Evolutionary conservation across 2,113 vertebrate species (phyloP), one percentile per base, ranked within the genome.

Genomic region (Lontra canadensis): DNA sequence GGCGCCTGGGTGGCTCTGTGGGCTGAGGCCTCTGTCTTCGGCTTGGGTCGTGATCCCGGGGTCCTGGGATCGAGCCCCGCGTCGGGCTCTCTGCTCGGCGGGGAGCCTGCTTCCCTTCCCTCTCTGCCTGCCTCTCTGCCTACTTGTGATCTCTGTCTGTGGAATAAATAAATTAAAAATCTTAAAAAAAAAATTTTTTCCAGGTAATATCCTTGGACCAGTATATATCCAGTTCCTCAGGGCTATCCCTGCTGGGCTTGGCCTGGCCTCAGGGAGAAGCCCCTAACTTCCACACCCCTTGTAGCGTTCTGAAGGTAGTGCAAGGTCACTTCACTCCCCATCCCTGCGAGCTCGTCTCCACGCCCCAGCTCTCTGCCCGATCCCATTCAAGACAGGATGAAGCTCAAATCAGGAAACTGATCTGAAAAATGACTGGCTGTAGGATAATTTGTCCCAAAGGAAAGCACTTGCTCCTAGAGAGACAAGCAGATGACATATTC

Each of bases 131-230:
- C 5, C 52, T 18, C 17, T 55, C 17, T 18, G 52, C 52, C 52
- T 55, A 18, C 52, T 55, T 55, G 52, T 55, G 52, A 55, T 55
- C 15, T 55, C 52, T 18, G 17, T 55, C 52, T 18, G 52, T 55
- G 5, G 17, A 55, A 55, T 18, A 55, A 18, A 55, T 55, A 55
- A 18, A 55, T 55, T 55, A 55, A 55, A 52, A 55, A 55, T 55
- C 52, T 55, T 55, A 6, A 55, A 55, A 55, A 52, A 52, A 52
- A 15, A 15, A 1, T 49, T 52, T 18, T 47, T 61, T 67, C 88
- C 97, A 98, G 97, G 98, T 97, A 97, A 97, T 34, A 20, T 65
- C 52, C 18, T 76, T 55, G 29, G 36, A 8, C 34, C 34, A 31
- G n/a, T 15, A 67, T 15, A 67, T 34, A 34, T 52, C 44, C 6